phyloP scores from a whole-genome alignment of 2,888 invertebrate genomes.

The Cataglyphis cursor region DNA sequence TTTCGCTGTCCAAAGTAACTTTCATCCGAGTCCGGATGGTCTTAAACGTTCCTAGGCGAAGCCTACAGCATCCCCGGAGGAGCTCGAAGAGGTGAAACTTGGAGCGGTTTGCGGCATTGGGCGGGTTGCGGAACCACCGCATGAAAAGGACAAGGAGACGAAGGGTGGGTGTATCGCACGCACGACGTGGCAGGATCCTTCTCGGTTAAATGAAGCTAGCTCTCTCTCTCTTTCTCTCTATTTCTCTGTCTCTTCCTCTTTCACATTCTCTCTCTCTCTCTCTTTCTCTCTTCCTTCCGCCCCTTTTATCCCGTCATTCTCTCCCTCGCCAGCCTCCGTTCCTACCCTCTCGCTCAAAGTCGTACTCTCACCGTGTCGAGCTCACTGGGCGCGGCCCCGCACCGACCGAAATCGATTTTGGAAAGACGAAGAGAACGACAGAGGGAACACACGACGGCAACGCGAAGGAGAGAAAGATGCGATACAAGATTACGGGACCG shows the following conservation, averaged over 20 bases:
- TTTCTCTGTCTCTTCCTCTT: neutral
- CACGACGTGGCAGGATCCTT: slow-evolving; percentile 76
- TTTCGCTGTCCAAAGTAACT: slow-evolving; percentile 51
- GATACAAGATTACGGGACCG: slow-evolving; percentile 75
- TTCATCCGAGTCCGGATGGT: slow-evolving; percentile 22
- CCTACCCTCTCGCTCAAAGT: slow-evolving; percentile 60
- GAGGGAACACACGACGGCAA: slow-evolving; percentile 54
- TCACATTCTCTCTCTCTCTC: slow-evolving; percentile 18
- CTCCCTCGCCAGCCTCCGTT: slow-evolving; percentile 29
- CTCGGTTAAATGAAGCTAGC: slow-evolving; percentile 84
- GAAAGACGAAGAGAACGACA: slow-evolving; percentile 78
- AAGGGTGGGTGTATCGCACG: slow-evolving; percentile 73
- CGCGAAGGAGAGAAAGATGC: slow-evolving; percentile 76
- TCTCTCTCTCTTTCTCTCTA: slow-evolving; percentile 64
- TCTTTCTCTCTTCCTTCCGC: slow-evolving; percentile 32
- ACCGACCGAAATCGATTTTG: slow-evolving; percentile 85
- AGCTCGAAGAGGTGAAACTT: slow-evolving; percentile 67
- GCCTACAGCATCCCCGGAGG: slow-evolving; percentile 39
- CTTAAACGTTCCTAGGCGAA: slow-evolving; percentile 42
- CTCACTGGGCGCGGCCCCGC: slow-evolving; percentile 83
- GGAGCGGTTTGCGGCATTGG: slow-evolving; percentile 60
- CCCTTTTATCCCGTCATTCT: slow-evolving; percentile 51
- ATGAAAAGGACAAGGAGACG: slow-evolving; percentile 72
- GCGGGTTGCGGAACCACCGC: slow-evolving; percentile 65
- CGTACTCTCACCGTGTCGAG: slow-evolving; percentile 73